Conservation (phyloP, 1,140 invertebrate genomes). For the Sycobia sp. region DNA sequence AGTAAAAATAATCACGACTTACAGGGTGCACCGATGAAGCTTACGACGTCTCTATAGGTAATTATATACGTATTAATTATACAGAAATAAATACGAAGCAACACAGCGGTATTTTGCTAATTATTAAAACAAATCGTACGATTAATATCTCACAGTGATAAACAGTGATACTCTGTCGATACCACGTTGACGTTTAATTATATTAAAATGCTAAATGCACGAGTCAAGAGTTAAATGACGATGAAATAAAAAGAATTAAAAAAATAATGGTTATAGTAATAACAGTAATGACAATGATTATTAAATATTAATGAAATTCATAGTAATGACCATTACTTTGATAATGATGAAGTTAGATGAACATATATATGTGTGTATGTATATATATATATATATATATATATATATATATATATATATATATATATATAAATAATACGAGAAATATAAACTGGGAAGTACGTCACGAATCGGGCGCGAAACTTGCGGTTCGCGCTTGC, state of each 20-base stretch:
- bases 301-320: slow-evolving; percentile 16
- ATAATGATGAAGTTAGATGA: slow-evolving; percentile 22
- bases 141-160: slow-evolving; percentile 38
- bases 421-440: slow-evolving; percentile 22
- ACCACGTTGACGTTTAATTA: slow-evolving; percentile 25
- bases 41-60: slow-evolving; percentile 46
- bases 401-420: too few relatives aligned
- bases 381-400: too few relatives aligned
- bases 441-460: slow-evolving; percentile 31
- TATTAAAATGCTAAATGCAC: slow-evolving; percentile 21
- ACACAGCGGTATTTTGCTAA: slow-evolving; percentile 36
- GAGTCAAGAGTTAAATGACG: slow-evolving; percentile 29
- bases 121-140: slow-evolving; percentile 29
- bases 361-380: too few relatives aligned
- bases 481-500: slow-evolving; percentile 14
- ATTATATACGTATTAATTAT: slow-evolving; percentile 38
- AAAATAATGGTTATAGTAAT: slow-evolving; percentile 9
- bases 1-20: slow-evolving; percentile 45
- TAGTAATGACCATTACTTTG: slow-evolving; percentile 26
- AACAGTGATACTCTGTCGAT: slow-evolving; percentile 36
- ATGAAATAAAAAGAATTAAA: slow-evolving; percentile 20
- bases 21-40: slow-evolving; percentile 56
- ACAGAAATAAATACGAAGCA: slow-evolving; percentile 14
- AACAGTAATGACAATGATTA: slow-evolving; percentile 26
- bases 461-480: slow-evolving; percentile 9